phyloP scores from a whole-genome alignment of 1,140 invertebrate genomes.

The Atta texana region DNA sequence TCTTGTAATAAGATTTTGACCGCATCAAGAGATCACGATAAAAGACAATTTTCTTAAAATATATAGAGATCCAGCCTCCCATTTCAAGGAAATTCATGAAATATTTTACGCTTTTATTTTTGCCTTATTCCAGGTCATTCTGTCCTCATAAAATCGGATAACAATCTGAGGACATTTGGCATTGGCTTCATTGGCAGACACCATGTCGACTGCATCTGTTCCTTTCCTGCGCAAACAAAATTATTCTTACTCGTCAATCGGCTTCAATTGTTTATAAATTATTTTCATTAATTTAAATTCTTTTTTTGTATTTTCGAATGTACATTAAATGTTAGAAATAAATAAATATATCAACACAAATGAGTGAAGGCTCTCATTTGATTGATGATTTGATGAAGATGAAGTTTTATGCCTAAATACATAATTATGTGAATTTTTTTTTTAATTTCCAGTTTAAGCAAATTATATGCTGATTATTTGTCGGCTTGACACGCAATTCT shows the following conservation, averaged over 20 bases:
- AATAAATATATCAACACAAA: too few species aligned
- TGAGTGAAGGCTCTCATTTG: too few species aligned
- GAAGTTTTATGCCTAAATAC: too few species aligned
- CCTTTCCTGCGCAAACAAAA: conserved; percentile 89
- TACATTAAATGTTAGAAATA: too few species aligned
- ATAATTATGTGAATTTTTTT: too few species aligned
- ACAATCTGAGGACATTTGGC: conserved; percentile 93
- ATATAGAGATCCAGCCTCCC: too few species aligned
- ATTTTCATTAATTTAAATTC: not conserved
- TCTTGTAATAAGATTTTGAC: too few species aligned
- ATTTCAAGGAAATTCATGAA: not conserved
- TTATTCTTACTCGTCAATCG: not conserved
- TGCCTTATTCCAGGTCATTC: conserved; percentile 90
- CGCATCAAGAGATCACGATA: too few species aligned
- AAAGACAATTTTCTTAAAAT: not conserved
- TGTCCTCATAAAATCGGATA: conserved; percentile 94
- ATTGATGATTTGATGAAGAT: too few species aligned
- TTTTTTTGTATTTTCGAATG: not conserved
- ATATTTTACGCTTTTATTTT: conserved; percentile 81
- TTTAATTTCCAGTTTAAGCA: too few species aligned
- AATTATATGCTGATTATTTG: too few species aligned
- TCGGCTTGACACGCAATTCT: too few species aligned
- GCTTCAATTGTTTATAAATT: not conserved
- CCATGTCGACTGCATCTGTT: conserved; percentile 93
- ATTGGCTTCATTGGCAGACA: conserved; percentile 92